Percentiles rank a stretch among this genome's conserved stretches.
Conservation (phyloP, 1,140 invertebrate genomes). For the Trachelipus rathkii region DNA sequence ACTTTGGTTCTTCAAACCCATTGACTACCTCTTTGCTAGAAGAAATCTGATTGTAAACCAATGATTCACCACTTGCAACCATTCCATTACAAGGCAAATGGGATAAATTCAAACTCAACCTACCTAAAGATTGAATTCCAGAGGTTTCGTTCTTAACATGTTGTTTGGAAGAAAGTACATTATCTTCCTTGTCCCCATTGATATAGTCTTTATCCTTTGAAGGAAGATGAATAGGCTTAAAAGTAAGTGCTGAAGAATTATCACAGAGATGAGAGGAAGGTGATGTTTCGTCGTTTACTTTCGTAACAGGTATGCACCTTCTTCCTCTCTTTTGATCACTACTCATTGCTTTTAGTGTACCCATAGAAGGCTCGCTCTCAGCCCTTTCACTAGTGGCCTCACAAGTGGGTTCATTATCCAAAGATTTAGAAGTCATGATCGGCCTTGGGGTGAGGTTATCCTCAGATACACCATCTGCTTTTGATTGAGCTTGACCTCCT, state of each 20-base stretch:
- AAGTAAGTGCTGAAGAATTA: neutral
- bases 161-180: constrained; percentile 18
- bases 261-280: neutral
- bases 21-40: neutral
- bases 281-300: neutral
- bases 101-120: constrained; percentile 35
- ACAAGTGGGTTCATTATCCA: constrained; percentile 38
- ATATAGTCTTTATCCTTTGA: constrained; percentile 25
- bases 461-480: constrained; percentile 27
- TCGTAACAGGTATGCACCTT: neutral
- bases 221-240: neutral
- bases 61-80: constrained; percentile 30
- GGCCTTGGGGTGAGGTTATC: constrained; percentile 34
- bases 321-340: neutral
- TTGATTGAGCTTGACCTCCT: constrained; percentile 31
- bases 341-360: constrained; percentile 1
- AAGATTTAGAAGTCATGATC: constrained; percentile 30
- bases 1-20: no score
- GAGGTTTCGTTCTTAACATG: constrained; percentile 26
- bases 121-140: constrained; percentile 33
- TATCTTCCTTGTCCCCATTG: constrained; percentile 25
- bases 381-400: constrained; percentile 42
- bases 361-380: constrained; percentile 29
- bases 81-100: constrained; percentile 37
- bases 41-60: constrained; percentile 20